Evolutionary conservation across 1,140 invertebrate genomes (phyloP).

Genomic region (Phymorhynchus buccinoides): DNA sequence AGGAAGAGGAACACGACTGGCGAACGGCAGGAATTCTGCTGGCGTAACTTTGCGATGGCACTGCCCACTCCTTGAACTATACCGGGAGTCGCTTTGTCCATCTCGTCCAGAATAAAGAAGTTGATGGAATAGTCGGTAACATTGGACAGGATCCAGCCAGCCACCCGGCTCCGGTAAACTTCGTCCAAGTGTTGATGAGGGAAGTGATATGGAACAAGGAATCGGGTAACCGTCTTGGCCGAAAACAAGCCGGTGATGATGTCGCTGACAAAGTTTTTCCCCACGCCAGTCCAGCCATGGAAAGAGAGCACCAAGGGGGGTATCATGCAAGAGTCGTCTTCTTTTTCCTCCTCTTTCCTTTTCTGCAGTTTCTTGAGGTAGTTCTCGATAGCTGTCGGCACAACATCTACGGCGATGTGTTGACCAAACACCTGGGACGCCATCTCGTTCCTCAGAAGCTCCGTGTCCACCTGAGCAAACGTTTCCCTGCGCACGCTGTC

Average conservation of each 20-base stretch:
- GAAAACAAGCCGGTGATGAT: slow-evolving; percentile 58
- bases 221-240: slow-evolving; percentile 45
- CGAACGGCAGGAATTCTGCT: slow-evolving; percentile 38
- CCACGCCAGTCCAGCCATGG: slow-evolving; percentile 69
- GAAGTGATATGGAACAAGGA: slow-evolving; percentile 62
- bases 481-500: slow-evolving; percentile 9
- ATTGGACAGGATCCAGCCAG: slow-evolving; percentile 57
- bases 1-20: slow-evolving; percentile 60
- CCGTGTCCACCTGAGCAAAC: slow-evolving; percentile 42
- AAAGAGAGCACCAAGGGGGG: slow-evolving; percentile 61
- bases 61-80: slow-evolving; percentile 53
- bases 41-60: slow-evolving; percentile 51
- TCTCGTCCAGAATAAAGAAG: slow-evolving; percentile 68
- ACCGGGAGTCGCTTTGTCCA: slow-evolving; percentile 61
- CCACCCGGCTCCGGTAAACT: slow-evolving; percentile 49
- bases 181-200: slow-evolving; percentile 49
- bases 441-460: slow-evolving; percentile 51
- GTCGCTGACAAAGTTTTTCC: slow-evolving; percentile 66
- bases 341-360: background rate
- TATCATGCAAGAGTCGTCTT: slow-evolving; percentile 34
- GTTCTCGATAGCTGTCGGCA: slow-evolving; percentile 46
- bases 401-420: slow-evolving; percentile 60
- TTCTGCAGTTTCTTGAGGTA: slow-evolving; percentile 29
- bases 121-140: slow-evolving; percentile 59
- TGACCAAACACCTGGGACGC: slow-evolving; percentile 67